Evolutionary conservation across 2,797 vertebrate species (phyloP), one percentile per base, ranked within the genome.

Genomic region (Intellagama lesueurii): DNA sequence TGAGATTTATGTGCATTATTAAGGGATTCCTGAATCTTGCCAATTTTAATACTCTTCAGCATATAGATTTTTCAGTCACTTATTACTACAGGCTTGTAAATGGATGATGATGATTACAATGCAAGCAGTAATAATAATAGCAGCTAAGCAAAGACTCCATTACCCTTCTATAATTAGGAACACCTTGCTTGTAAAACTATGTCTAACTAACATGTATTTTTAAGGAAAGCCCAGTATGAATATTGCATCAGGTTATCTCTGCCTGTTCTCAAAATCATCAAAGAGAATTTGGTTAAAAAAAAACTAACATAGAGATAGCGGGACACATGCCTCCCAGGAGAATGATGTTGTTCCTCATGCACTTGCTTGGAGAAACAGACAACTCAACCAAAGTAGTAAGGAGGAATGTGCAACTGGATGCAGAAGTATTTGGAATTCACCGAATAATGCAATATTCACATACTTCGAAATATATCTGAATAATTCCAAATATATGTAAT

Each of bases 1-100:
- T 44, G 68, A 60, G 17, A 70, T 56, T 81, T 81, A 72, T 81
- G 78, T 60, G 56, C 28, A 88, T 83, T 35, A 68, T 66, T 88
- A 64, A 64, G 17, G 49, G 30, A 88, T 24, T 83, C 73, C 44
- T 89, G 35, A 78, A 72, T 26, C 22, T 85, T 85, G 68, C 28
- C 68, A 47, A 47, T 81, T 72, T 73, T 72, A n/a, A 72, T 72
- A 11, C 22, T 70, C 4, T 72, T 32, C 28, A 32, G 7, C 68
- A 40, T 68, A 49, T 77, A 66, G 52, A 49, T 66, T 47, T 76
- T 49, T 72, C 47, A 44, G 49, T 49, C 30, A 76, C 68, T 56
- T 66, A 60, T 81, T 52, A 19, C 24, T 30, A 69, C 8, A 72
- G 52, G 68, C 52, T 56, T 81, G 35, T 7, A 24, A 56, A 87